A percentile compares a stretch with the other conserved stretches of the same genome.
Conservation (phyloP, 2,797 vertebrate genomes). For the Pteropus rufus region DNA sequence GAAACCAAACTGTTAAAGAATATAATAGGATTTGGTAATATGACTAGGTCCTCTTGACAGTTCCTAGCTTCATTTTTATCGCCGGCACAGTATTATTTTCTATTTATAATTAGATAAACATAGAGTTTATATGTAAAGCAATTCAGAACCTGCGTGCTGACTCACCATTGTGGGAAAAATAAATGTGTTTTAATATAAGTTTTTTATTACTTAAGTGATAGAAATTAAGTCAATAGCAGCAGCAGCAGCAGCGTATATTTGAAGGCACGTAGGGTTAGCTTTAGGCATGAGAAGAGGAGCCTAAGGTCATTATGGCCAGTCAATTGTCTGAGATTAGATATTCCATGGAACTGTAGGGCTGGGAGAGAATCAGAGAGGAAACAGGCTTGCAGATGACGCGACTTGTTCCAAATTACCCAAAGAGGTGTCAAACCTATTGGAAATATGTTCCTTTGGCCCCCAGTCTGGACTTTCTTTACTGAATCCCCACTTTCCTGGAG, state of each 20-base stretch:
- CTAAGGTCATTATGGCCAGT: background rate
- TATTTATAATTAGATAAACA: slow-evolving; percentile 36
- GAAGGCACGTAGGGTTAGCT: background rate
- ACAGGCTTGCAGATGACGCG: background rate
- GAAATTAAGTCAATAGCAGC: background rate
- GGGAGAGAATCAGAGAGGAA: background rate
- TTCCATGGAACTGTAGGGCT: background rate
- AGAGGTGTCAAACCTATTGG: background rate
- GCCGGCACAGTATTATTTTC: background rate
- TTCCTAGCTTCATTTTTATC: slow-evolving; percentile 32
- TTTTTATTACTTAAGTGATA: background rate
- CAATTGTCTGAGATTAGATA: background rate
- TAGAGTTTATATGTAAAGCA: background rate
- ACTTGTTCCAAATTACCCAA: background rate
- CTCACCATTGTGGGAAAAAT: background rate
- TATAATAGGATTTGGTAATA: slow-evolving; percentile 35
- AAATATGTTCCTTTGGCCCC: background rate
- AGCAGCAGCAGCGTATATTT: background rate
- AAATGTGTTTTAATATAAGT: background rate
- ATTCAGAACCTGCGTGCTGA: background rate
- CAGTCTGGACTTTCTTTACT: background rate
- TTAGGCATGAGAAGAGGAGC: background rate
- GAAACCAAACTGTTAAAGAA: slow-evolving; percentile 24
- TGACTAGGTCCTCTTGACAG: background rate
- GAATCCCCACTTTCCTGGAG: background rate